A percentile compares a stretch with the other conserved stretches of the same genome.
phyloP scores from a whole-genome alignment of 2,797 vertebrate species.

The Melanotaenia maccullochi region DNA sequence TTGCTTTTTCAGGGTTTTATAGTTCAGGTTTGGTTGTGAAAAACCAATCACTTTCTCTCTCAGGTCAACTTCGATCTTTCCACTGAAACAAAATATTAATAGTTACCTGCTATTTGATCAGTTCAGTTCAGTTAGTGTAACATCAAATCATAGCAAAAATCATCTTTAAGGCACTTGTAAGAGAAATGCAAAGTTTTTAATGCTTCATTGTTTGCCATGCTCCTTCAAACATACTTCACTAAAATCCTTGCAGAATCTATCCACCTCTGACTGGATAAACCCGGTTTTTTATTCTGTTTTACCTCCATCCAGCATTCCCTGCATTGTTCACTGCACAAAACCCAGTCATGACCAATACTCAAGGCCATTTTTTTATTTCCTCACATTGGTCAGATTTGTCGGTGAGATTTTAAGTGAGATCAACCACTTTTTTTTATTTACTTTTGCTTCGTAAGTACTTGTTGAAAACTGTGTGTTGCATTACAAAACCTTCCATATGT shows the following conservation, averaged over 20 bases:
- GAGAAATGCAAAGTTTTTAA: background rate
- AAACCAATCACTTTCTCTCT: background rate
- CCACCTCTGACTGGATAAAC: background rate
- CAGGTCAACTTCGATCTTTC: constrained; percentile 9
- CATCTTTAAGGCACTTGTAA: background rate
- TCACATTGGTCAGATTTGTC: background rate
- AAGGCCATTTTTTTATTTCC: background rate
- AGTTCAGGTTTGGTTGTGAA: constrained; percentile 14
- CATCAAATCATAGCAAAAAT: background rate
- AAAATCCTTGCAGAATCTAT: background rate
- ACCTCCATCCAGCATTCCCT: too few species aligned
- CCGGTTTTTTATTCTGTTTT: background rate
- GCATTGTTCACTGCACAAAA: background rate
- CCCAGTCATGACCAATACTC: background rate
- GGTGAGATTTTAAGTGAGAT: background rate
- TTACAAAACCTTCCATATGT: background rate
- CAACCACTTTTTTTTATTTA: background rate
- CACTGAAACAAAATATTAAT: background rate
- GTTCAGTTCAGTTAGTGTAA: background rate
- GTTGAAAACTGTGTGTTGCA: background rate
- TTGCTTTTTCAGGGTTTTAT: constrained; percentile 25
- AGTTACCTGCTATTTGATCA: background rate
- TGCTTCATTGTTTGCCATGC: background rate
- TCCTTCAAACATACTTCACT: background rate
- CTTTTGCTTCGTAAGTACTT: background rate